Evolutionary conservation across 2,888 invertebrate species (phyloP).

Genomic region (Lasioglossum villosulum): DNA sequence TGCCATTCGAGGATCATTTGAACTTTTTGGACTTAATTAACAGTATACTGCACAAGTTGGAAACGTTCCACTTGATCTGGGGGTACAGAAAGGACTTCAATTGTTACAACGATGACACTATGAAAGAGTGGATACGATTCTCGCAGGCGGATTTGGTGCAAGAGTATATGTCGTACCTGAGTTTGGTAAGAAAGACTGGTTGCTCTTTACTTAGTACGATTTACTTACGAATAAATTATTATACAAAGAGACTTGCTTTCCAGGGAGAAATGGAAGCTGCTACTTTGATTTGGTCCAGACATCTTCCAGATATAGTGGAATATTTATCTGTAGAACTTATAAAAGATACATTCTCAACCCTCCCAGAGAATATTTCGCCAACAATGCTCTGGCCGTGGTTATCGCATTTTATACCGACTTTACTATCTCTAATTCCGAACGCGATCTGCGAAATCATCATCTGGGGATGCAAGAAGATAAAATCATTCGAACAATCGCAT

Average conservation of each 20-base stretch:
- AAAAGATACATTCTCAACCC: slow-evolving; percentile 70
- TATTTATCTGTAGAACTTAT: slow-evolving; percentile 71
- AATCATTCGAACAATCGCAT: slow-evolving; percentile 74
- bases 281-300: slow-evolving; percentile 82
- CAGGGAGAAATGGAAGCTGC: slow-evolving; percentile 79
- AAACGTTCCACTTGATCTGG: slow-evolving; percentile 83
- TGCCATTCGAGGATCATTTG: slow-evolving; percentile 51
- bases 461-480: slow-evolving; percentile 77
- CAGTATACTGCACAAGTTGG: slow-evolving; percentile 80
- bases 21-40: slow-evolving; percentile 67
- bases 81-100: slow-evolving; percentile 64
- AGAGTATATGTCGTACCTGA: slow-evolving; percentile 81
- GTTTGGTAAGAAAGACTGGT: slow-evolving; percentile 78
- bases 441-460: slow-evolving; percentile 74
- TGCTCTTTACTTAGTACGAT: not conserved
- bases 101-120: slow-evolving; percentile 67
- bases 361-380: slow-evolving; percentile 72
- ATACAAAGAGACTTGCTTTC: slow-evolving; percentile 21
- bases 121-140: slow-evolving; percentile 84
- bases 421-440: slow-evolving; percentile 75
- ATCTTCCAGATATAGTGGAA: slow-evolving; percentile 75
- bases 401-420: slow-evolving; percentile 78
- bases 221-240: not conserved
- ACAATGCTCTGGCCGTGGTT: slow-evolving; percentile 78
- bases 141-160: slow-evolving; percentile 82